Evolutionary conservation across 2,797 vertebrate genomes (phyloP).

Genomic region (Melanotaenia trifasciata): DNA sequence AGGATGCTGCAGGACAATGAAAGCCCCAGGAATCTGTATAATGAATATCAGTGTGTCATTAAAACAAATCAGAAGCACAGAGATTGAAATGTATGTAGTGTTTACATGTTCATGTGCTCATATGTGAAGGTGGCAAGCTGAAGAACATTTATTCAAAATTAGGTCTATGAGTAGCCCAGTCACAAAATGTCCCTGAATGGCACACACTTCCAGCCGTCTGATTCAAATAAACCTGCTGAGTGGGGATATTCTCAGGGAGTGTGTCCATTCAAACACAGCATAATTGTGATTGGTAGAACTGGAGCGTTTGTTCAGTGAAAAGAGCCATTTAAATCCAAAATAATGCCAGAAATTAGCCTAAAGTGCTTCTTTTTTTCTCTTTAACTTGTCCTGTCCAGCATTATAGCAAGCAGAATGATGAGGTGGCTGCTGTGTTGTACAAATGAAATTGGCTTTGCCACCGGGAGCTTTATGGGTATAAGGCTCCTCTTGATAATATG

Average conservation of each 20-base stretch:
- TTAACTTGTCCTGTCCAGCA: no score
- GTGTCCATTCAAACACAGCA: constrained; percentile 31
- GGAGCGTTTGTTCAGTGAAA: constrained; percentile 33
- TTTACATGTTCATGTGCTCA: not conserved
- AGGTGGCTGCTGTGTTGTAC: no score
- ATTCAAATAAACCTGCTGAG: constrained; percentile 54
- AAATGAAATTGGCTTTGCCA: no score
- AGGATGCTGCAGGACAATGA: not conserved
- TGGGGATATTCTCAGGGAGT: constrained; percentile 37
- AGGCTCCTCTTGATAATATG: no score
- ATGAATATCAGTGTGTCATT: not conserved
- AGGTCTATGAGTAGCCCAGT: constrained; percentile 26
- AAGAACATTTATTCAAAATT: constrained; percentile 34
- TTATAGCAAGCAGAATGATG: no score
- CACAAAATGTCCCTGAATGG: constrained; percentile 15
- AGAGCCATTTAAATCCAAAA: constrained; percentile 32
- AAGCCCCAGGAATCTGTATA: not conserved
- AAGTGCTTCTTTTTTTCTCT: not conserved
- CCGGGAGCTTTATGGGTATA: no score
- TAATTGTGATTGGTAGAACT: constrained; percentile 35
- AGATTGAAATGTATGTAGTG: no score
- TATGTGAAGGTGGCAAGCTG: not conserved
- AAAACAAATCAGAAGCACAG: not conserved
- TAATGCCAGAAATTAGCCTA: constrained; percentile 21
- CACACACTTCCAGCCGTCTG: constrained; percentile 28